phyloP scores from a whole-genome alignment of 2,888 invertebrate genomes.

The Acronicta psi region DNA sequence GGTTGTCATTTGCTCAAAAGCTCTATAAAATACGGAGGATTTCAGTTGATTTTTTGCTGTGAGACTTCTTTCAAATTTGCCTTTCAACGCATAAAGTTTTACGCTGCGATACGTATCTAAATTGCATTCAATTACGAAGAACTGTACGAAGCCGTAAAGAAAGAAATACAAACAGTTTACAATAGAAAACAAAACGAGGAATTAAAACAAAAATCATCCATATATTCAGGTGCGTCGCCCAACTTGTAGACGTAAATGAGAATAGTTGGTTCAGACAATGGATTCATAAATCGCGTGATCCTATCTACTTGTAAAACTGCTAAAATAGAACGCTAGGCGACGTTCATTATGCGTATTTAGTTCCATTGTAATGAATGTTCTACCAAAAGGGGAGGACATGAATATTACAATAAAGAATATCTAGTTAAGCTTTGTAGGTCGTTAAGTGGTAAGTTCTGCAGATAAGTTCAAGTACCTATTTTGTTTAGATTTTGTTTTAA shows the following conservation, averaged over 20 bases:
- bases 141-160: conserved; percentile 31
- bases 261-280: conserved; percentile 79
- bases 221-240: conserved; percentile 62
- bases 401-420: conserved; percentile 57
- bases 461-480: conserved; percentile 17
- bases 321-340: conserved; percentile 74
- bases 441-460: conserved; percentile 27
- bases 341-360: conserved; percentile 80
- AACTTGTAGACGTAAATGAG: conserved; percentile 77
- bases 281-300: conserved; percentile 81
- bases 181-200: conserved; percentile 50
- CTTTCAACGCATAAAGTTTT: conserved; percentile 21
- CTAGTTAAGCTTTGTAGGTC: conserved; percentile 44
- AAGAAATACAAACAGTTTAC: conserved; percentile 46
- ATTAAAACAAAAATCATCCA: conserved; percentile 63
- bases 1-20: conserved; percentile 43
- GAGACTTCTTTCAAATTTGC: conserved; percentile 7
- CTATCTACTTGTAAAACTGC: conserved; percentile 77
- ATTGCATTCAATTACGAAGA: conserved; percentile 46
- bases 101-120: conserved; percentile 42
- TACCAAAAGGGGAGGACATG: conserved; percentile 67
- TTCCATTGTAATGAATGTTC: conserved; percentile 76
- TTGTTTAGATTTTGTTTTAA: conserved; percentile 6
- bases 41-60: conserved; percentile 13
- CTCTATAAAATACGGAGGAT: conserved; percentile 21